Evolutionary conservation across 2,888 invertebrate genomes (phyloP), one percentile per base, ranked within the genome.

Genomic region (Cataglyphis cursor): DNA sequence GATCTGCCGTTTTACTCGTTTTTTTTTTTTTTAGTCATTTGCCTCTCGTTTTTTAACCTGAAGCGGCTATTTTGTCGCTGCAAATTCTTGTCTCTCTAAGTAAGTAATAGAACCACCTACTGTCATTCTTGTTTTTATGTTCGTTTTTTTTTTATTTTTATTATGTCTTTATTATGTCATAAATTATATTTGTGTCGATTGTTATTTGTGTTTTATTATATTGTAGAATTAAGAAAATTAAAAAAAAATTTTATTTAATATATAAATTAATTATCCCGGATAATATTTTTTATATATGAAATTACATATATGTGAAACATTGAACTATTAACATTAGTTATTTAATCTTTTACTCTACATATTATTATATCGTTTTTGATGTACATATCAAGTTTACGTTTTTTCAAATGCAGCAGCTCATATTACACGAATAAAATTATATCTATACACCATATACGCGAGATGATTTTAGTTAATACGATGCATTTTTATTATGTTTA

Each of bases 1-100:
- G 82, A 84, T 85, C 72, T 57, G 64, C 9, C 73, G 31, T 38
- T 68, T 80, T 82, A 18, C 64, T 64, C 41, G 76, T 61, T 68
- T 74, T 28, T 28, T 24, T 24, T 24, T 24, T 24, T 72, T 76
- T 75, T 44, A 35, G 15, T 70, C 62, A 61, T 83, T 86, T 75
- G 66, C 81, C 28, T 84, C 81, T 70, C 82, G 12, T 84, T 82
- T 66, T 35, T 35, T 54, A 59, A 31, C 24, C 44, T n/a, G 18
- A 76, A 57, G 0, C 59, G n/a, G 15, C 24, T 44, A 24, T 44
- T 72, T 44, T 59, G 68, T n/a, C 24, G 44, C 21, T 18, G 12
- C 31, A 18, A 61, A 73, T 38, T 80, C 28, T 12, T 59, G 59
- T 44, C 35, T 35, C 18, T 59, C 44, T 41, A 59, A 72, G 59